A percentile compares a stretch with the other conserved stretches of the same genome.
Evolutionary conservation across 2,888 invertebrate species (phyloP).

Genomic region (Dryococelus australis): DNA sequence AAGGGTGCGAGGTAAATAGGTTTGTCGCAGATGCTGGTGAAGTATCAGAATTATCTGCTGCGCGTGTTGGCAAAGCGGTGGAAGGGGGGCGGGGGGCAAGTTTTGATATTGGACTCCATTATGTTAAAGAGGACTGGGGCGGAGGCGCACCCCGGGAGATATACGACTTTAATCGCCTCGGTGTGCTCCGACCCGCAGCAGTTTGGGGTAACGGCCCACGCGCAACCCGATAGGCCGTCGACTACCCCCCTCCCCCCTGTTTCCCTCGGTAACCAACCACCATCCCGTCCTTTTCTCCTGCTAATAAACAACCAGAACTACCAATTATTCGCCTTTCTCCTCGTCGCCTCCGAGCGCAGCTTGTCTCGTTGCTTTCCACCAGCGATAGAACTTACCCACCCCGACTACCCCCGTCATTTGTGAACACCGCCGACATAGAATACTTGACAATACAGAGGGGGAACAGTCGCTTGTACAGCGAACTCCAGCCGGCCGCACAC

Average conservation of each 20-base stretch:
- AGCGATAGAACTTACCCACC: no score
- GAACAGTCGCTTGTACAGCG: no score
- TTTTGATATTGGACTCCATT: constrained; percentile 11
- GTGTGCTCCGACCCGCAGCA: neutral
- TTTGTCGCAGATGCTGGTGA: neutral
- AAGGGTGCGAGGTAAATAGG: neutral
- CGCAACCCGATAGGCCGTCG: no score
- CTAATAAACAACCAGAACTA: neutral
- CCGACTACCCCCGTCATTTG: no score
- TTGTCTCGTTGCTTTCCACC: no score
- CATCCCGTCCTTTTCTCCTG: neutral
- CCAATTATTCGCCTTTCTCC: neutral
- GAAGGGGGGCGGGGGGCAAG: neutral
- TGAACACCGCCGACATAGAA: no score
- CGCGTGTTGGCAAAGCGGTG: no score
- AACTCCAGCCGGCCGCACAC: no score
- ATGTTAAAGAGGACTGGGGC: neutral
- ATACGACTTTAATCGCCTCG: neutral
- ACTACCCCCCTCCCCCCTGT: neutral
- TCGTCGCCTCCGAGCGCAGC: neutral
- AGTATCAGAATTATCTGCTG: neutral
- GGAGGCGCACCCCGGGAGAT: neutral
- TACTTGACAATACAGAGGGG: no score
- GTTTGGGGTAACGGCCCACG: neutral
- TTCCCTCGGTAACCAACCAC: neutral